phyloP scores from a whole-genome alignment of 2,888 invertebrate species.

The Diploptera punctata region DNA sequence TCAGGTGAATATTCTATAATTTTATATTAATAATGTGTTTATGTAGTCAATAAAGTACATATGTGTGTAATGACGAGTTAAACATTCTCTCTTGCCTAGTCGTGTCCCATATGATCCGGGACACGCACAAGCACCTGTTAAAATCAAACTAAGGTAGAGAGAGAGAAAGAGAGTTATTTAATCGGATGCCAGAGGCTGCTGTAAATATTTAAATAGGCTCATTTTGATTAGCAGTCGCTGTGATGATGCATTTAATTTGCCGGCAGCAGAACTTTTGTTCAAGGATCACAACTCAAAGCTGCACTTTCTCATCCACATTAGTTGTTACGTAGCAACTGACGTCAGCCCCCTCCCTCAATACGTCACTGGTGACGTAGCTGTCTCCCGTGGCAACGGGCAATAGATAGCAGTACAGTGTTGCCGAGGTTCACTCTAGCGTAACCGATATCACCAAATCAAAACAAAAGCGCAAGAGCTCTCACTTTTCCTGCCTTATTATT shows the following conservation, averaged over 20 bases:
- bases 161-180: too few relatives aligned
- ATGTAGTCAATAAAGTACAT: too few relatives aligned
- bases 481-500: background rate
- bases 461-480: background rate
- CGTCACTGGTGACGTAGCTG: slow-evolving; percentile 26
- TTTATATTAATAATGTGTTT: too few relatives aligned
- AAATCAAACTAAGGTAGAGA: too few relatives aligned
- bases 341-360: background rate
- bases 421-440: slow-evolving; percentile 25
- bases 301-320: background rate
- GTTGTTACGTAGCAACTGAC: slow-evolving; percentile 5
- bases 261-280: background rate
- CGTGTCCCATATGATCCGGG: too few relatives aligned
- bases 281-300: background rate
- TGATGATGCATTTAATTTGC: background rate
- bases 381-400: slow-evolving; percentile 35
- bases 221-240: too few relatives aligned
- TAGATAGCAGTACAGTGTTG: slow-evolving; percentile 21
- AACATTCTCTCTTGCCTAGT: too few relatives aligned
- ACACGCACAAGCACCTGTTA: too few relatives aligned
- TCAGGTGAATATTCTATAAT: too few relatives aligned
- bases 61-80: too few relatives aligned
- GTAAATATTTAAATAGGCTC: too few relatives aligned
- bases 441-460: background rate
- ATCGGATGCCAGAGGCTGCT: too few relatives aligned